Conservation (phyloP, 2,113 vertebrate genomes). For the Cyphomyrus plagiostoma region DNA sequence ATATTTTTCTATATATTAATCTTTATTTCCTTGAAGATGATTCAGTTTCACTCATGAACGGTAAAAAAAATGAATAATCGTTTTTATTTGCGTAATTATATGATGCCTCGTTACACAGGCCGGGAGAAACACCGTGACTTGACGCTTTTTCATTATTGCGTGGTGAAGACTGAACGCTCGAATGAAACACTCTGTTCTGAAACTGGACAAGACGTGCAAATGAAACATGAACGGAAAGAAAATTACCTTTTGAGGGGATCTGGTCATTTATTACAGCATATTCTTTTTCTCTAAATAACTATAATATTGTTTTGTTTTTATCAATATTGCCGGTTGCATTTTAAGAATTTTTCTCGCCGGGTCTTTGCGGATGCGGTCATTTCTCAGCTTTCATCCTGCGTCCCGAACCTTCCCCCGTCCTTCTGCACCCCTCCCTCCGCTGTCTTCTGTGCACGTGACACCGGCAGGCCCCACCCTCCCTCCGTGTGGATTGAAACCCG, state of each 20-base stretch:
- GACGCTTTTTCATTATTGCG: slow-evolving; percentile 20
- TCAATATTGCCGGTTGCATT: slow-evolving; percentile 29
- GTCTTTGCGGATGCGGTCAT: slow-evolving; percentile 56
- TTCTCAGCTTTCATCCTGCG: slow-evolving; percentile 45
- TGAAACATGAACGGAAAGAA: slow-evolving; percentile 37
- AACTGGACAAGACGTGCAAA: slow-evolving; percentile 50
- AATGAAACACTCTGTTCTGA: slow-evolving; percentile 28
- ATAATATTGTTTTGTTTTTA: slow-evolving; percentile 30
- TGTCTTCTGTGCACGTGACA: slow-evolving; percentile 45
- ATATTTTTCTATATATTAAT: background rate
- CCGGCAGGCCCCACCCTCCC: slow-evolving; percentile 49
- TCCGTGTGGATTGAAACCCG: slow-evolving; percentile 29
- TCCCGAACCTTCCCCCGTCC: slow-evolving; percentile 43
- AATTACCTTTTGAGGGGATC: slow-evolving; percentile 57
- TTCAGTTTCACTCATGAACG: background rate
- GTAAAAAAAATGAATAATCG: background rate
- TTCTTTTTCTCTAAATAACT: slow-evolving; percentile 33
- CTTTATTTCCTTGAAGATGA: background rate
- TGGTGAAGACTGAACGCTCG: slow-evolving; percentile 34
- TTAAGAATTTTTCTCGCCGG: slow-evolving; percentile 35
- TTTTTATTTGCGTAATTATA: background rate
- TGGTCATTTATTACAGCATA: slow-evolving; percentile 55
- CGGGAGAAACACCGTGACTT: slow-evolving; percentile 14
- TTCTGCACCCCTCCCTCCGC: slow-evolving; percentile 31
- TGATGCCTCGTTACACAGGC: slow-evolving; percentile 2